Evolutionary conservation across 2,113 vertebrate species (phyloP), one percentile per base, ranked within the genome.

Genomic region (Sinocyclocheilus maitianheensis): DNA sequence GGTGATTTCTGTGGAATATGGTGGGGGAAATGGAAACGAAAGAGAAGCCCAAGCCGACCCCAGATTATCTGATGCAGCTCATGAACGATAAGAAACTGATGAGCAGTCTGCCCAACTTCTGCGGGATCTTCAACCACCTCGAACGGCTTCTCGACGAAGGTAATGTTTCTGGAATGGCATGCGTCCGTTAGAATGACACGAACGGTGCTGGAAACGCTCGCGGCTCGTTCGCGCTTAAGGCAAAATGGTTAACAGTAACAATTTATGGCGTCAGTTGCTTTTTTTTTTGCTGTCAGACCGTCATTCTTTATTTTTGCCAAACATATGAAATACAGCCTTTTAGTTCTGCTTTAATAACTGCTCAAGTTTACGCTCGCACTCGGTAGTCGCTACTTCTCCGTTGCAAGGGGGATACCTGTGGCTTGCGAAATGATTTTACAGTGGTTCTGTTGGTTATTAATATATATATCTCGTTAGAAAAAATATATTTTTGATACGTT

Each of bases 21-120:
- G 96, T 97, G 89, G 96, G 96, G 95, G 96, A 97, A 94, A 97
- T 97, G 97, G 96, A 97, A 95, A 92, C 95, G 46, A 48, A 48
- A 48, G 46, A 48, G 46, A 48, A 48, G 46, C 46, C 46, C 2
- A 48, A 48, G 11, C 95, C 96, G 89, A 96, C 93, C 92, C 97
- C 96, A 81, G 97, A 97, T 94, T 97, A 97, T 93, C 95, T 97
- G 91, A 97, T 97, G 96, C 97, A 97, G 94, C 93, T 97, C 46
- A 97, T 97, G 96, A 97, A 97, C 94, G 96, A 97, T 89, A 97
- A 96, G 94, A 97, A 97, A 93, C 95, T 97, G 89, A 96, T 97
- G 96, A 96, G 95, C 94, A 96, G 95, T 91, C 96, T 97, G 89
- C 96, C 97, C 85, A 97, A 97, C 96, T 97, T 97, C 96, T 97